These are phyloP conservation scores for Atractosteus spatula DNA, from an alignment of 2,113 vertebrate genomes.

Conservation along the genomic window DNA sequence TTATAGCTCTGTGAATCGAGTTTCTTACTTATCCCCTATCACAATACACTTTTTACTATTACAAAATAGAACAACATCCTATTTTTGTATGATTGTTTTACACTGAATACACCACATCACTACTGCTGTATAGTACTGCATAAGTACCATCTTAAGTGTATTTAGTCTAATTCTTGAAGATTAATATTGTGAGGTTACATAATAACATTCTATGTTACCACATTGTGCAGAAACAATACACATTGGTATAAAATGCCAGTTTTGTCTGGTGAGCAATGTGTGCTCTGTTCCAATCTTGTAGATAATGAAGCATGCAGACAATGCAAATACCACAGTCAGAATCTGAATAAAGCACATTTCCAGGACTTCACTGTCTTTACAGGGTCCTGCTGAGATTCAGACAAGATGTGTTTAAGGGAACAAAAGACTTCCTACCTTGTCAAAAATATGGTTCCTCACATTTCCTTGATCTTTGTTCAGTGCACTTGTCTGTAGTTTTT, in stretches of 20 bases:
- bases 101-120: too few species aligned
- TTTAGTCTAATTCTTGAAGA: too few species aligned
- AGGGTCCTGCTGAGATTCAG: constrained; percentile 20
- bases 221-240: too few species aligned
- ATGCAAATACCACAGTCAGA: constrained; percentile 21
- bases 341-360: constrained; percentile 31
- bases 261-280: background rate
- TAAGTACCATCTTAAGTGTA: too few species aligned
- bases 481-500: too few species aligned
- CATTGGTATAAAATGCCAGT: too few species aligned
- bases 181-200: too few species aligned
- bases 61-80: too few species aligned
- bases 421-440: constrained; percentile 2
- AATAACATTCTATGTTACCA: too few species aligned
- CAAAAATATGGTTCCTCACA: constrained; percentile 2
- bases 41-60: too few species aligned
- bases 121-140: too few species aligned
- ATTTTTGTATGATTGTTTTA: too few species aligned
- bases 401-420: constrained; percentile 31
- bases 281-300: constrained; percentile 19
- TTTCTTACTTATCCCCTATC: background rate
- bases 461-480: constrained; percentile 10
- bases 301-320: constrained; percentile 44
- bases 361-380: constrained; percentile 31
- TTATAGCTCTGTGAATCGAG: constrained; percentile 35